These are phyloP conservation scores for Styela clava DNA, from an alignment of 23 tunicate genomes.

Conservation along the genomic window DNA sequence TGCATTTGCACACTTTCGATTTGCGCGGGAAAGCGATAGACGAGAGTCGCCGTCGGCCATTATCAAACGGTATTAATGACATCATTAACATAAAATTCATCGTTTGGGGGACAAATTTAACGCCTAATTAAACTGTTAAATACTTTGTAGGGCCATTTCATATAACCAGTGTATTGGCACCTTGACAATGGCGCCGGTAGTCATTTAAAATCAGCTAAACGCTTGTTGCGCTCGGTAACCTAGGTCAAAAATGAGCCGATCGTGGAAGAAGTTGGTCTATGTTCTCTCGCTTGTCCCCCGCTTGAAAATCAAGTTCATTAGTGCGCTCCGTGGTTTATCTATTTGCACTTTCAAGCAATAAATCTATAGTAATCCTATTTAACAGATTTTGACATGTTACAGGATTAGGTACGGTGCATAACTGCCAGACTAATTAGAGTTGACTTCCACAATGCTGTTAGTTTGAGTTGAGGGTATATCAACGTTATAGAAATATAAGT, in stretches of 20 bases:
- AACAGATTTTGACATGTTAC: background rate
- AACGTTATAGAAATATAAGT: too few relatives aligned
- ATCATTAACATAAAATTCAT: background rate
- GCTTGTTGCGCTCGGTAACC: too few relatives aligned
- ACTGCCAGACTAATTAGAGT: background rate
- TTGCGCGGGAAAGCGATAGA: background rate
- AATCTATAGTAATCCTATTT: background rate
- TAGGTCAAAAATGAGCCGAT: too few relatives aligned
- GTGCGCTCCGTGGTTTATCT: background rate
- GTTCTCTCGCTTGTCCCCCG: too few relatives aligned
- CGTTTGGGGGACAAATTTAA: background rate
- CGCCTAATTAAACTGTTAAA: background rate
- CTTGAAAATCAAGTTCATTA: background rate
- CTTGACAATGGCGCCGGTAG: background rate
- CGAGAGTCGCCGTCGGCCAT: background rate
- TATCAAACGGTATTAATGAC: background rate
- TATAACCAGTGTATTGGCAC: background rate
- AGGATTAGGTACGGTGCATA: background rate
- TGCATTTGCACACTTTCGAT: background rate
- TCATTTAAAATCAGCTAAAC: background rate
- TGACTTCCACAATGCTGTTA: background rate
- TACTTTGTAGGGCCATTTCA: background rate
- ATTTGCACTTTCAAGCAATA: background rate
- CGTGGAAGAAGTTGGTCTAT: too few relatives aligned
- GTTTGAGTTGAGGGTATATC: too few relatives aligned